Evolutionary conservation across 2,113 vertebrate genomes (phyloP).

Genomic region (Oryctolagus cuniculus): DNA sequence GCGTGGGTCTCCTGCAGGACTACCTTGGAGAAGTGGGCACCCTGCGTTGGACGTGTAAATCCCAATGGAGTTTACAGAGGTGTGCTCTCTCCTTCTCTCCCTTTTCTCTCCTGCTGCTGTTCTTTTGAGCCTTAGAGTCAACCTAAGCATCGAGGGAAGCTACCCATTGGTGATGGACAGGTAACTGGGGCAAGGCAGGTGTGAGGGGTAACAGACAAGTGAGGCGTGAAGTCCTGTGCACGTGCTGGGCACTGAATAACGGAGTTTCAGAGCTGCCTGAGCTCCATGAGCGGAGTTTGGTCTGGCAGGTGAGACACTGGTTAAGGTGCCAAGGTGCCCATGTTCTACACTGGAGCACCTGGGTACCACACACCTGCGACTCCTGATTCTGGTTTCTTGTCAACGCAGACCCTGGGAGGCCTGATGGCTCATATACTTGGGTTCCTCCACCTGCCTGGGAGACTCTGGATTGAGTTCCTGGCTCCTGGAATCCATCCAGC

Average conservation of each 20-base stretch:
- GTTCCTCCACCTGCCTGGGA: no score
- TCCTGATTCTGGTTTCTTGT: no score
- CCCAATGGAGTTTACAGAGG: neutral
- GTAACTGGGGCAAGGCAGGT: neutral
- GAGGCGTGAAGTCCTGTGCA: neutral
- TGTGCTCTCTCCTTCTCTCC: neutral
- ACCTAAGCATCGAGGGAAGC: neutral
- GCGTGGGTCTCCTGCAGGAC: neutral
- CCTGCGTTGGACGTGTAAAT: neutral
- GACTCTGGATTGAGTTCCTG: no score
- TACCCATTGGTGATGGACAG: neutral
- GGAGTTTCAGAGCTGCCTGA: neutral
- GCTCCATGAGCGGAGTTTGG: no score
- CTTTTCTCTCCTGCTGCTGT: neutral
- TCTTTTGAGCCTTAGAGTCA: neutral
- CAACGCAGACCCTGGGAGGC: no score
- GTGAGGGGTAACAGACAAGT: neutral
- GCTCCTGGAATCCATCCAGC: no score
- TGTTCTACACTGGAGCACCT: no score
- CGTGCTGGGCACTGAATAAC: accelerated
- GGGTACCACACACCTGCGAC: no score
- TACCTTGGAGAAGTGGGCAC: neutral
- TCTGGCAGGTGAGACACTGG: no score
- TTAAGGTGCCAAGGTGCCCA: no score
- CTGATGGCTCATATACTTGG: no score